These are phyloP conservation scores for Schizopygopsis malacanthus DNA, from an alignment of 2,797 vertebrate species.

Conservation along the genomic window DNA sequence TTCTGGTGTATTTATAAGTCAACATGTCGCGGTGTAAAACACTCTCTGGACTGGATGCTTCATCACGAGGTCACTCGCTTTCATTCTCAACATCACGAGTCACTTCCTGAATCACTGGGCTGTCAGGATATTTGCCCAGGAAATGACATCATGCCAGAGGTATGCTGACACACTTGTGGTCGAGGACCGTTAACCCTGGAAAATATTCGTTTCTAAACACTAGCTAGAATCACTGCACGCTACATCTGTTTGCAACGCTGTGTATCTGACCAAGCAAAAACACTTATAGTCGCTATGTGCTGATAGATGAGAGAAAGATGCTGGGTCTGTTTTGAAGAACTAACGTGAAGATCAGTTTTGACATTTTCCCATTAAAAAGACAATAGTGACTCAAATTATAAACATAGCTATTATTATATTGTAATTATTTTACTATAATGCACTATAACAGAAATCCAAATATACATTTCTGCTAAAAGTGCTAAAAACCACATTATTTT, in stretches of 20 bases:
- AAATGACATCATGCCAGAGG: constrained; percentile 43
- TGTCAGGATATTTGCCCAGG: constrained; percentile 46
- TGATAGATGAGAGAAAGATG: not conserved
- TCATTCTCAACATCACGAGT: constrained; percentile 19
- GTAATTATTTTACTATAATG: not conserved
- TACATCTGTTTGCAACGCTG: not conserved
- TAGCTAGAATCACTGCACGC: not conserved
- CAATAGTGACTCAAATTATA: not conserved
- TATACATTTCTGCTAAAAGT: not conserved
- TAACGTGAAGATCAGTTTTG: not conserved
- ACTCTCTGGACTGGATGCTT: not conserved
- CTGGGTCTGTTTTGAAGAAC: not conserved
- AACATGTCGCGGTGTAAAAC: not conserved
- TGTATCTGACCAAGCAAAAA: not conserved
- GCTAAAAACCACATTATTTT: not conserved
- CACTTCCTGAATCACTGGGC: constrained; percentile 47
- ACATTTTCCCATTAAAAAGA: not conserved
- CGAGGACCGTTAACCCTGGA: not conserved
- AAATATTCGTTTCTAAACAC: not conserved
- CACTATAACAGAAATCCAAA: not conserved
- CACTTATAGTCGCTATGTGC: not conserved
- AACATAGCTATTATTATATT: not conserved
- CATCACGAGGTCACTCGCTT: constrained; percentile 27
- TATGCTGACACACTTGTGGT: constrained; percentile 14
- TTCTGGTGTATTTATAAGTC: no score